These are phyloP conservation scores for Nephrotoma appendiculata DNA, from an alignment of 2,888 invertebrate genomes.

Conservation along the genomic window DNA sequence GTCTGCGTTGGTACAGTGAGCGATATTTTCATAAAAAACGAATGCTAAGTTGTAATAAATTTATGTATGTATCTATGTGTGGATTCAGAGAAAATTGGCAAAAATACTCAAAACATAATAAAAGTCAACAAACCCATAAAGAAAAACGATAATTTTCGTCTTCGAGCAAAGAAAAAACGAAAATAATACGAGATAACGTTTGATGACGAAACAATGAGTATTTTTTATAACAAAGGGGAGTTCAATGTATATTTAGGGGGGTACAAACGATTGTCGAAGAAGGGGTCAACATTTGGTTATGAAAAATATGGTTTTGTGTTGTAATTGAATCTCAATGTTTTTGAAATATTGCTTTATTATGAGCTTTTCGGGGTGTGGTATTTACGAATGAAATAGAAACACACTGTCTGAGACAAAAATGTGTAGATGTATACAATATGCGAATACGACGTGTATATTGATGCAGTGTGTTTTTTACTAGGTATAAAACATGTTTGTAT, in stretches of 20 bases:
- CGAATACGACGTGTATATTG: not conserved
- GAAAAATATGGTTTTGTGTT: not conserved
- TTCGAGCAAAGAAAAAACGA: not conserved
- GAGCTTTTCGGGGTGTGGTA: not conserved
- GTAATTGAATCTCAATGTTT: not conserved
- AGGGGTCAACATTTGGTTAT: not conserved
- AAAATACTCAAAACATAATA: not conserved
- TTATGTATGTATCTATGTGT: not conserved
- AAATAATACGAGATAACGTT: not conserved
- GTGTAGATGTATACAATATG: not conserved
- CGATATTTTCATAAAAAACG: not conserved
- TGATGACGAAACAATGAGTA: not conserved
- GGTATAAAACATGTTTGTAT: not conserved
- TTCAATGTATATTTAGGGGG: not conserved
- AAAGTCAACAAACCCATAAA: not conserved
- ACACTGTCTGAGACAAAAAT: not conserved
- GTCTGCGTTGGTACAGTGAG: not conserved
- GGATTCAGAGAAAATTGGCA: not conserved
- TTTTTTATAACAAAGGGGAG: not conserved
- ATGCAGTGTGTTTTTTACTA: not conserved
- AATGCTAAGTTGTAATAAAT: not conserved
- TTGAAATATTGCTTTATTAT: not conserved
- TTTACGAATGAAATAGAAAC: not conserved
- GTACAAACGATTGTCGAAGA: not conserved
- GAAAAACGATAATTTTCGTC: not conserved